Evolutionary conservation across 2,113 vertebrate species (phyloP), one percentile per base, ranked within the genome.

Genomic region (Pristiophorus japonicus): DNA sequence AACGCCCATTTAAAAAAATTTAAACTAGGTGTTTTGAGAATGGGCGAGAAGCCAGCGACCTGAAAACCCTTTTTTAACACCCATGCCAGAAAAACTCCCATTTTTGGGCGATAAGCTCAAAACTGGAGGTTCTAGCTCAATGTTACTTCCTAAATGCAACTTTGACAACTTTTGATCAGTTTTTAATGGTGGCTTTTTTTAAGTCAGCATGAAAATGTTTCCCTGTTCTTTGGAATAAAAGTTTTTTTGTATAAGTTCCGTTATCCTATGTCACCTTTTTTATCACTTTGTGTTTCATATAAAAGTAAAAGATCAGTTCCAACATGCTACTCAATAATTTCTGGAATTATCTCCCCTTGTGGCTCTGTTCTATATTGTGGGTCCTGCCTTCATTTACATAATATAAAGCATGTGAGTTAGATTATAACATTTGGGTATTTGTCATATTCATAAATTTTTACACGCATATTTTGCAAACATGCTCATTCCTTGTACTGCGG

Each of bases 351-450:
- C 34, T 70, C 38, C 66, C 42, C 66, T 34, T 55, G n/a, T 42
- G 66, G 38, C 24, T 4, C 93, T 51, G 24, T 55, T 73, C 5
- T 51, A 70, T 70, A 73, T 67, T 70, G 24, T 94, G 93, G 3
- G 45, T 4, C 38, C 92, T 63, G 62, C 18, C 34, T 63, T 92
- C 59, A 92, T 92, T 63, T 63, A 38, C 88, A 92, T 92, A 55
- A 55, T 55, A 88, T 88, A 38, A 92, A 92, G n/a, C 20, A 63
- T 18, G 34, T 92, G 88, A 63, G 18, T 18, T 63, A 63, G 59
- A 38, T 92, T 38, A 92, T 63, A 92, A 38, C 88, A 92, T 92
- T 92, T 92, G 88, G 88, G 34, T 92, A 34, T 42, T 70, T 94
- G 93, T 70, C 93, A 94, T 67, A 22, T n/a, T 8, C 42, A 30